phyloP scores from a whole-genome alignment of 2,113 vertebrate species.

The Scomber scombrus region DNA sequence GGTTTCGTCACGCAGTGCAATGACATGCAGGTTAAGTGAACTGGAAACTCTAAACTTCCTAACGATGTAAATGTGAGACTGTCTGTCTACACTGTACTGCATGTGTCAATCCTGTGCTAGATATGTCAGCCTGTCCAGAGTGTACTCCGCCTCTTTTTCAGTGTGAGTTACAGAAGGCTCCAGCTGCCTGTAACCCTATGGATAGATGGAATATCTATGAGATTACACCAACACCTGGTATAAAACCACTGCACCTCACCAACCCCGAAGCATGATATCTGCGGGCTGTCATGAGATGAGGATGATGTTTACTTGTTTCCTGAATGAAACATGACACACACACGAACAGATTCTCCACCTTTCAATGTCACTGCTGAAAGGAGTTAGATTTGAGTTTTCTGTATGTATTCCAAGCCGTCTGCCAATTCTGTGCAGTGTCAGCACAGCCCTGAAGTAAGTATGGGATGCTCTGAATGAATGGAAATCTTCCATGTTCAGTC shows the following conservation, averaged over 20 bases:
- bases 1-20: not conserved
- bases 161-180: not conserved
- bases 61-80: slow-evolving; percentile 12
- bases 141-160: not conserved
- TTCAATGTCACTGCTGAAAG: slow-evolving; percentile 10
- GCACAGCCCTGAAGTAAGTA: not conserved
- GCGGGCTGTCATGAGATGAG: slow-evolving; percentile 41
- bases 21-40: not conserved
- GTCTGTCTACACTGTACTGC: not conserved
- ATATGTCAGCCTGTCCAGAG: not conserved
- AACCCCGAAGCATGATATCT: slow-evolving; percentile 11
- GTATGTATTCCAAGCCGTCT: not conserved
- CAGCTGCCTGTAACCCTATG: not conserved
- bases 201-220: slow-evolving; percentile 10
- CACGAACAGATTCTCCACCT: no score
- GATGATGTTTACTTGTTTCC: slow-evolving; percentile 22
- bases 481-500: not conserved
- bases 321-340: slow-evolving; percentile 28
- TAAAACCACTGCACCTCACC: not conserved
- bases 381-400: slow-evolving; percentile 17
- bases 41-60: not conserved
- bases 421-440: not conserved
- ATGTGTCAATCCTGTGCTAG: no score
- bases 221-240: slow-evolving; percentile 10
- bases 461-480: not conserved